phyloP scores from a whole-genome alignment of 1,140 invertebrate species.

The Platyura marginata region DNA sequence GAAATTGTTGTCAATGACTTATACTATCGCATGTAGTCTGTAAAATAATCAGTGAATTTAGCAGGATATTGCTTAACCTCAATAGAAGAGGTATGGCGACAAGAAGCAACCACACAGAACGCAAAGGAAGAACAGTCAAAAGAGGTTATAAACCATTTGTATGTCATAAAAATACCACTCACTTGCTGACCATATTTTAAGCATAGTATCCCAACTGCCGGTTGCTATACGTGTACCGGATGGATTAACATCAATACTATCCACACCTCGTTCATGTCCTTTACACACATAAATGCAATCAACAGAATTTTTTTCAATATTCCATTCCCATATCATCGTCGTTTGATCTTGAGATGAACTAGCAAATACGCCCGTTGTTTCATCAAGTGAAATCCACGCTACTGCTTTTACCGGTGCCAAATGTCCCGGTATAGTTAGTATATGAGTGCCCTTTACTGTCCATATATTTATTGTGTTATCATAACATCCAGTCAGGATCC shows the following conservation, averaged over 20 bases:
- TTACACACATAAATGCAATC: constrained; percentile 63
- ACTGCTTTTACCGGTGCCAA: constrained; percentile 71
- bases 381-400: constrained; percentile 55
- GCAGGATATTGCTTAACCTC: too few species aligned
- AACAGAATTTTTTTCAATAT: constrained; percentile 52
- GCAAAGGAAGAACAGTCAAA: neutral
- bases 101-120: neutral
- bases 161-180: too few species aligned
- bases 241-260: constrained; percentile 57
- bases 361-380: constrained; percentile 47
- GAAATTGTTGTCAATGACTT: too few species aligned
- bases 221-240: constrained; percentile 56
- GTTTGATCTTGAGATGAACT: constrained; percentile 87
- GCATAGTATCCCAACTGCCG: constrained; percentile 76
- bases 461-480: constrained; percentile 84
- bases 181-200: constrained; percentile 62
- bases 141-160: constrained; percentile 8
- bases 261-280: constrained; percentile 77
- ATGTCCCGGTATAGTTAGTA: constrained; percentile 71
- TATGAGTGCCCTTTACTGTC: constrained; percentile 66
- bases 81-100: too few species aligned
- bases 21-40: too few species aligned
- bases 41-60: too few species aligned
- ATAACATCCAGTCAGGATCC: constrained; percentile 88
- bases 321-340: constrained; percentile 79